These are phyloP conservation scores for Penelope pileata DNA, from an alignment of 2,113 vertebrate genomes.

Conservation along the genomic window DNA sequence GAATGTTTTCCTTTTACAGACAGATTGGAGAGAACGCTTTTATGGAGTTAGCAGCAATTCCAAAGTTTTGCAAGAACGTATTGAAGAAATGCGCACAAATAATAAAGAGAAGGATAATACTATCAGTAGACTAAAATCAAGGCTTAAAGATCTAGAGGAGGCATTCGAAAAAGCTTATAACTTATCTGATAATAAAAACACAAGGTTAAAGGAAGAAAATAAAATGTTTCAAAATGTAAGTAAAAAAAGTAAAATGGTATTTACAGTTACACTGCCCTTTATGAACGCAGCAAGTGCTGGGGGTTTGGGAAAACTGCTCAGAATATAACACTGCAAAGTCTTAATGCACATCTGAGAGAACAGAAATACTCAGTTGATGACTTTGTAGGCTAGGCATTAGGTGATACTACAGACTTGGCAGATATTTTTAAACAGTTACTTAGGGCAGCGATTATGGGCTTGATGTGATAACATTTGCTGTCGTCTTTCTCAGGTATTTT, in stretches of 20 bases:
- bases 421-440: background rate
- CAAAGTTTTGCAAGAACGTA: constrained; percentile 83
- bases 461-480: background rate
- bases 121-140: constrained; percentile 75
- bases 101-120: constrained; percentile 87
- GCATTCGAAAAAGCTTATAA: constrained; percentile 82
- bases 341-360: background rate
- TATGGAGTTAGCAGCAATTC: constrained; percentile 76
- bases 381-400: background rate
- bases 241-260: accelerated
- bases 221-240: constrained; percentile 95
- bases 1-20: constrained; percentile 61
- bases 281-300: accelerated
- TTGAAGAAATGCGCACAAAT: constrained; percentile 86
- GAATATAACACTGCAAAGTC: background rate
- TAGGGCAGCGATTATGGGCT: background rate
- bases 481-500: background rate
- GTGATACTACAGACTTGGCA: background rate
- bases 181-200: constrained; percentile 88
- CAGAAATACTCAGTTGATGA: background rate
- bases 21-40: constrained; percentile 87
- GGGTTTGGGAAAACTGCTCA: background rate
- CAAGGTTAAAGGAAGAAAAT: constrained; percentile 84
- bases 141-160: constrained; percentile 85
- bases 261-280: background rate